These are phyloP conservation scores for Lophochroa leadbeateri DNA, from an alignment of 2,113 vertebrate genomes.

Conservation along the genomic window DNA sequence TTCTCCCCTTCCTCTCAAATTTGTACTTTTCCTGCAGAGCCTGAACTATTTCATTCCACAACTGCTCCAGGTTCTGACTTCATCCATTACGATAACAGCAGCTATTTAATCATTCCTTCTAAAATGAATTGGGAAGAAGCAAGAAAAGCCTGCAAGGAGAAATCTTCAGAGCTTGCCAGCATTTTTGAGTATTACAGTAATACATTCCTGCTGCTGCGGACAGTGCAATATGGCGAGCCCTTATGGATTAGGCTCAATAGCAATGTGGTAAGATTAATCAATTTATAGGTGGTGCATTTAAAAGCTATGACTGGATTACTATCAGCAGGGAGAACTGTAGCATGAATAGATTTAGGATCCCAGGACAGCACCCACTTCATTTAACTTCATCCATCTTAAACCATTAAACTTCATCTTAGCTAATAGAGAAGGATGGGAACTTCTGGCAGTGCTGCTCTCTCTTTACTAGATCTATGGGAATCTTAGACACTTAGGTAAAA, in stretches of 20 bases:
- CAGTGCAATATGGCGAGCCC: conserved; percentile 70
- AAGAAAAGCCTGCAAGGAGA: conserved; percentile 80
- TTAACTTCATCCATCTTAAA: neutral
- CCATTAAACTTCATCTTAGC: neutral
- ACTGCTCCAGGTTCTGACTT: conserved; percentile 69
- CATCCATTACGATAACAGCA: conserved; percentile 79
- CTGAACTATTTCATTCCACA: conserved; percentile 70
- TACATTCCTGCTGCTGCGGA: conserved; percentile 73
- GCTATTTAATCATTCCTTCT: conserved; percentile 79
- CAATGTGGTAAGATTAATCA: conserved; percentile 81
- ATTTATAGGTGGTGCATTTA: neutral
- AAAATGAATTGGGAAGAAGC: conserved; percentile 90
- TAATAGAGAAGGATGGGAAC: neutral
- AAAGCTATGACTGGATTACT: neutral
- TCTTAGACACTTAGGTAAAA: neutral
- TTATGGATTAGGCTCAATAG: conserved; percentile 91
- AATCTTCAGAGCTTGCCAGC: conserved; percentile 83
- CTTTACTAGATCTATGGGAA: neutral
- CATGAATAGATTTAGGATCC: neutral
- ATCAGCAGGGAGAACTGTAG: neutral
- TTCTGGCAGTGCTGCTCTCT: neutral
- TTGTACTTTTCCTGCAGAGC: conserved; percentile 69
- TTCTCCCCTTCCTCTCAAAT: neutral
- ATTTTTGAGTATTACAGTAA: conserved; percentile 79
- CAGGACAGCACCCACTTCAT: neutral